Evolutionary conservation across 2,888 invertebrate genomes (phyloP).

Genomic region (Dexiosoma caninum): DNA sequence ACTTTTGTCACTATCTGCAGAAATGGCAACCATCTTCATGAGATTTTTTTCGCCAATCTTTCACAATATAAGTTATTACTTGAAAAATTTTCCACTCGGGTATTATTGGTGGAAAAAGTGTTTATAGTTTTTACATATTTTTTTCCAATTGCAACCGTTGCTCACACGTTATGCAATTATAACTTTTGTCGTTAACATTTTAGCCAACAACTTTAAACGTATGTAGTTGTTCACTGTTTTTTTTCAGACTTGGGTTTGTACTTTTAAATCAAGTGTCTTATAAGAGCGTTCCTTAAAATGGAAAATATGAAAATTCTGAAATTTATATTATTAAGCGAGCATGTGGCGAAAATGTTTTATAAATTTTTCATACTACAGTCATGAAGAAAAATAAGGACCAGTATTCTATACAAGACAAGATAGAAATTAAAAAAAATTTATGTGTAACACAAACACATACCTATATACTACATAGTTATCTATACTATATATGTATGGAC

Average conservation of each 20-base stretch:
- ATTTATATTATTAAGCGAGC: neutral
- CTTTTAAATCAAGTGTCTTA: constrained; percentile 47
- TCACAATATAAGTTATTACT: too few relatives aligned
- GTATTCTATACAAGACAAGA: too few relatives aligned
- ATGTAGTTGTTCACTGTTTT: constrained; percentile 29
- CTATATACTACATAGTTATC: too few relatives aligned
- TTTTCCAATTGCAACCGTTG: constrained; percentile 54
- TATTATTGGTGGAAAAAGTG: neutral
- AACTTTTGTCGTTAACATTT: constrained; percentile 75
- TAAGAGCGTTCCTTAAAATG: neutral
- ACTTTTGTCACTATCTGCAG: too few relatives aligned
- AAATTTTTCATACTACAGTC: neutral
- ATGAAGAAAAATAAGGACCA: neutral
- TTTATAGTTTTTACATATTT: neutral
- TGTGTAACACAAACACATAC: too few relatives aligned
- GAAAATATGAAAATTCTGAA: constrained; percentile 3
- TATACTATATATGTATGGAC: too few relatives aligned
- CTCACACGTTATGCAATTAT: constrained; percentile 75
- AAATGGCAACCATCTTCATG: too few relatives aligned
- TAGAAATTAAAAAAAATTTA: too few relatives aligned
- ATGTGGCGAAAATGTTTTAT: neutral
- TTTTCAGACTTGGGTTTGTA: constrained; percentile 6
- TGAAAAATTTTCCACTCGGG: neutral
- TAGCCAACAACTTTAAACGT: constrained; percentile 72
- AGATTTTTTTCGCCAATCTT: too few relatives aligned